These are phyloP conservation scores for Epinephelus cyanopodus DNA, from an alignment of 2,113 vertebrate species.

Conservation along the genomic window DNA sequence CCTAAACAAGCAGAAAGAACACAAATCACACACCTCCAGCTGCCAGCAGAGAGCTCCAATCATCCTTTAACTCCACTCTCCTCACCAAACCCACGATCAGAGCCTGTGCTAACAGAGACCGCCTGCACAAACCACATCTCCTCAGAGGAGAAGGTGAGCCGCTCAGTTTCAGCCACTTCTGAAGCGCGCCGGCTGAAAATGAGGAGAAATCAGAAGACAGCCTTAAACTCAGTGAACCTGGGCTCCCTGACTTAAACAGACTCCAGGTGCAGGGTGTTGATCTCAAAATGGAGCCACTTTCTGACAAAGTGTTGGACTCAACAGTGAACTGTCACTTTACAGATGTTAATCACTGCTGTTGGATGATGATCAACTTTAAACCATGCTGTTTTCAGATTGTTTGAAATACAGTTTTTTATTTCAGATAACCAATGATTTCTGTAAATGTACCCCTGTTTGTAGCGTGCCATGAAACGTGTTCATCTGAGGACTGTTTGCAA, in stretches of 20 bases:
- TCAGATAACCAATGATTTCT: neutral
- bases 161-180: slow-evolving; percentile 79
- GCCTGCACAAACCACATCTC: slow-evolving; percentile 6
- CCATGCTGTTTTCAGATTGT: neutral
- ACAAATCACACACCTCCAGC: slow-evolving; percentile 16
- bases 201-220: slow-evolving; percentile 79
- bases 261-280: slow-evolving; percentile 82
- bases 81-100: slow-evolving; percentile 2
- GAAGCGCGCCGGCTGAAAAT: slow-evolving; percentile 86
- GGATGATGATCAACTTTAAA: neutral
- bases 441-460: neutral
- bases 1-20: slow-evolving; percentile 3
- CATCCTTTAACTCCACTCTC: neutral
- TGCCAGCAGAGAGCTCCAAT: neutral
- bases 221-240: slow-evolving; percentile 79
- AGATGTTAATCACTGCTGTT: neutral
- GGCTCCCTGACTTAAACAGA: slow-evolving; percentile 85
- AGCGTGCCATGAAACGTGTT: neutral
- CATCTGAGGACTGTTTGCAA: neutral
- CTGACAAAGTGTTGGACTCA: slow-evolving; percentile 83
- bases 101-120: neutral
- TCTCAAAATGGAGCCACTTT: slow-evolving; percentile 88
- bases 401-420: neutral
- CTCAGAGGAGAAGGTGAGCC: slow-evolving; percentile 44
- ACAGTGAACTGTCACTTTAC: neutral